Evolutionary conservation across 2,888 invertebrate species (phyloP).

Genomic region (Drosophila cracens): DNA sequence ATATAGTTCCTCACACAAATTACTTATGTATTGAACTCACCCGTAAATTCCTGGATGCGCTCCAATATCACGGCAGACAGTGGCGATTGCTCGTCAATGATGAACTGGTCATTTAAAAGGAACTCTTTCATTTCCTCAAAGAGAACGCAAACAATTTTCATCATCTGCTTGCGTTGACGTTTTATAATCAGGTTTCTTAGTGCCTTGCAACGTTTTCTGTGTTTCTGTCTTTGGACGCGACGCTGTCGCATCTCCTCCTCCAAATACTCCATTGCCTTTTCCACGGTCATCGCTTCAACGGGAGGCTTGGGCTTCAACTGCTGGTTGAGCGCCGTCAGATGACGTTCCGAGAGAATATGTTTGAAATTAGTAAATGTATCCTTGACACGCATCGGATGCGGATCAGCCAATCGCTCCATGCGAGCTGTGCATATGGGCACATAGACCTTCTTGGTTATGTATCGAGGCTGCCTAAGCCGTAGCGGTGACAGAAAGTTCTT

Average conservation of each 20-base stretch:
- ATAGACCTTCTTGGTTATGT: constrained; percentile 65
- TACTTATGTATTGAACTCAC: constrained; percentile 44
- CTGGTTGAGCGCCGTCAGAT: constrained; percentile 65
- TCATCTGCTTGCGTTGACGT: constrained; percentile 76
- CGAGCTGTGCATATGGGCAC: constrained; percentile 82
- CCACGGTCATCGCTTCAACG: constrained; percentile 69
- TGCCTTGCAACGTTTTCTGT: constrained; percentile 65
- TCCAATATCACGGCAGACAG: constrained; percentile 76
- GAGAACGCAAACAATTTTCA: constrained; percentile 78
- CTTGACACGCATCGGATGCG: constrained; percentile 68
- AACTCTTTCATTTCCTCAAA: constrained; percentile 83
- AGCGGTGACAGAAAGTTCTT: constrained; percentile 60
- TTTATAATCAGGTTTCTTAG: constrained; percentile 69
- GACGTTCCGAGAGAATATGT: constrained; percentile 63
- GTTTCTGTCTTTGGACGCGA: constrained; percentile 57
- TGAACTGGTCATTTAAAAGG: constrained; percentile 79
- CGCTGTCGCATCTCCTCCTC: constrained; percentile 81
- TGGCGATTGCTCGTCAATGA: constrained; percentile 73
- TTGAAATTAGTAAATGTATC: constrained; percentile 69
- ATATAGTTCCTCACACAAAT: not conserved
- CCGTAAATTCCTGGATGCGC: constrained; percentile 78
- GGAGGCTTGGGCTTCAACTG: constrained; percentile 69
- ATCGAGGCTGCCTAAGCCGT: constrained; percentile 51
- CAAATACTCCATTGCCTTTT: constrained; percentile 78
- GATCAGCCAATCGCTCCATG: constrained; percentile 78